Conservation (phyloP, 2,113 vertebrate species). For the Sterrhoptilus dennistouni region DNA sequence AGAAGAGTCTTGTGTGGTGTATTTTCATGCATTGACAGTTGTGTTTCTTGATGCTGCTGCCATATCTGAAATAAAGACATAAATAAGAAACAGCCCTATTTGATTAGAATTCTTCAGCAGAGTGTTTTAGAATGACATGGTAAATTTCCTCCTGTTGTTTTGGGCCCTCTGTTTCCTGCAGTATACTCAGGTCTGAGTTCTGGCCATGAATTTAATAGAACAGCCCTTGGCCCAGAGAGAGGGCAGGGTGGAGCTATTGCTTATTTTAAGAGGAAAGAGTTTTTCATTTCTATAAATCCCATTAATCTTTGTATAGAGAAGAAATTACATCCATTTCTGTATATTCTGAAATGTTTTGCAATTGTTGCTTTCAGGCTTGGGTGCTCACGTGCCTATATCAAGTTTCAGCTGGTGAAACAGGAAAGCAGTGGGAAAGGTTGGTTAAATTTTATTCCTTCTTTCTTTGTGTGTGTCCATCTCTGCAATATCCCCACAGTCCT, state of each 20-base stretch:
- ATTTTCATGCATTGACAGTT: neutral
- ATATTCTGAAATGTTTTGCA: neutral
- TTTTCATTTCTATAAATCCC: neutral
- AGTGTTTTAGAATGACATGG: neutral
- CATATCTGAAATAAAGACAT: neutral
- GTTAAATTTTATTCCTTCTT: neutral
- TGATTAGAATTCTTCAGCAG: neutral
- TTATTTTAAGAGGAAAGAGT: neutral
- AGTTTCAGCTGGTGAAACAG: slow-evolving; percentile 85
- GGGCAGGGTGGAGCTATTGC: neutral
- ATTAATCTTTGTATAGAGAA: neutral
- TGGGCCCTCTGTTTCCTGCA: neutral
- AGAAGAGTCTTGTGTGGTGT: neutral
- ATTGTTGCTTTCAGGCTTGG: slow-evolving; percentile 73
- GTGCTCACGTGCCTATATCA: slow-evolving; percentile 80
- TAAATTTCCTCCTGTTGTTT: neutral
- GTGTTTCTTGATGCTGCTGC: neutral
- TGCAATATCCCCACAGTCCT: neutral
- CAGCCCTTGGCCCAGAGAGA: neutral
- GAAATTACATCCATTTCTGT: neutral
- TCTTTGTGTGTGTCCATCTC: neutral
- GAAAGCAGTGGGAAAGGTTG: slow-evolving; percentile 80
- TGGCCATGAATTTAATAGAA: neutral
- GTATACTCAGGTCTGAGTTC: neutral
- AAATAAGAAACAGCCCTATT: neutral